These are phyloP conservation scores for Amiota minor DNA, from an alignment of 2,888 invertebrate species.

Conservation along the genomic window DNA sequence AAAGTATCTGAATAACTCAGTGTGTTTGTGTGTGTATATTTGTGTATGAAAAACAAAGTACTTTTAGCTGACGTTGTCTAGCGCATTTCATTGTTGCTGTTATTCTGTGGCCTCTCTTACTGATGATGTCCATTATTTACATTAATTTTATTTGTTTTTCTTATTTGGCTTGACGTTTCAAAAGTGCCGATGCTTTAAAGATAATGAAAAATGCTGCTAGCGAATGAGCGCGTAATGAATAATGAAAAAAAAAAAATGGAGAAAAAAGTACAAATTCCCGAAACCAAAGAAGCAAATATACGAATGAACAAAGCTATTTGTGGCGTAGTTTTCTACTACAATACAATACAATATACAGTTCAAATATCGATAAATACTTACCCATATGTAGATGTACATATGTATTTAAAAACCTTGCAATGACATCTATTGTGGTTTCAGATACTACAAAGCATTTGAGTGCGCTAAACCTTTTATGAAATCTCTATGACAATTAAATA, in stretches of 20 bases:
- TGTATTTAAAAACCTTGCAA: background rate
- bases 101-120: constrained; percentile 59
- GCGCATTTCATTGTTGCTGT: constrained; percentile 14
- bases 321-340: background rate
- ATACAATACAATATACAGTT: background rate
- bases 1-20: constrained; percentile 39
- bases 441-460: no score
- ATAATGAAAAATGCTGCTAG: constrained; percentile 56
- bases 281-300: background rate
- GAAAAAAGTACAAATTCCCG: constrained; percentile 30
- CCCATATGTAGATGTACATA: background rate
- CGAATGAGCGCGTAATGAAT: constrained; percentile 34
- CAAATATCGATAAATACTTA: background rate
- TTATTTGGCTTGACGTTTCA: constrained; percentile 65
- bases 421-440: constrained; percentile 2
- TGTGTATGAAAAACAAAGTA: constrained; percentile 5
- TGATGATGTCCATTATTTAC: constrained; percentile 66
- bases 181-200: constrained; percentile 66
- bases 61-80: constrained; percentile 19
- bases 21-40: constrained; percentile 20
- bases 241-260: constrained; percentile 5
- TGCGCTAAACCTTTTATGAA: no score
- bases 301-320: background rate
- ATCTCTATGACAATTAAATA: no score
- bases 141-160: constrained; percentile 63